Evolutionary conservation across 2,888 invertebrate genomes (phyloP), one percentile per base, ranked within the genome.

Genomic region (Pegoplata infirma): DNA sequence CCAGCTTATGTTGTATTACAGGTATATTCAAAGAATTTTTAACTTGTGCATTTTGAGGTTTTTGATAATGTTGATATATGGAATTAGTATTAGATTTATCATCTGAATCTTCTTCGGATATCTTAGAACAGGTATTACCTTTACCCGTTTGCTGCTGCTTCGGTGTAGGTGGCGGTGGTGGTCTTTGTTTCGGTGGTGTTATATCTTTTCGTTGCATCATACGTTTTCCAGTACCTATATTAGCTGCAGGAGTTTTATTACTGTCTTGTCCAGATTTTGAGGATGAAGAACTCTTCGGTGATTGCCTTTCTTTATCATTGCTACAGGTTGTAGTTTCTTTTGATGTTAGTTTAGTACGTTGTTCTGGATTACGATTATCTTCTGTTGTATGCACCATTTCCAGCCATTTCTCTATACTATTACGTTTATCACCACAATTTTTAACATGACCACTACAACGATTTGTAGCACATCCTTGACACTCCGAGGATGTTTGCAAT

Each of bases 341-440:
- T n/a, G 63, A 6, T 25, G 23, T 10, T 19, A 44, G 47, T 17
- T 58, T 49, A 40, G 44, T 5, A 10, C n/a, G 47, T 19, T 49
- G 53, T 4, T 69, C 55, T 2, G 44, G 8, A n/a, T 36, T 49
- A 32, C 46, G 16, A 17, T 58, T 79, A 0, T 82, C 66, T 49
- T 89, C 89, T 17, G 85, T 86, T 12, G 85, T 85, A 3, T 94
- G 94, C 58, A 95, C 93, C 82, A 93, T 93, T 88, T 94, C 94
- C 46, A 95, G 87, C 95, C 95, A 95, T 87, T 94, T 93, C 77
- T 93, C 91, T 56, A 95, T 95, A 85, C 93, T 94, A 82, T 91
- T 92, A 84, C 94, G 94, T 85, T 95, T 94, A 84, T 93, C 94
- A 44, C 94, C 94, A 86, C 91, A 91, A 53, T 90, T 90, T 44